Percentiles rank a stretch among this genome's conserved stretches.
These are phyloP conservation scores for Catostylus mosaicus DNA, from an alignment of 30 jellyfish, hydroid and myxozoan genomes.

Conservation along the genomic window DNA sequence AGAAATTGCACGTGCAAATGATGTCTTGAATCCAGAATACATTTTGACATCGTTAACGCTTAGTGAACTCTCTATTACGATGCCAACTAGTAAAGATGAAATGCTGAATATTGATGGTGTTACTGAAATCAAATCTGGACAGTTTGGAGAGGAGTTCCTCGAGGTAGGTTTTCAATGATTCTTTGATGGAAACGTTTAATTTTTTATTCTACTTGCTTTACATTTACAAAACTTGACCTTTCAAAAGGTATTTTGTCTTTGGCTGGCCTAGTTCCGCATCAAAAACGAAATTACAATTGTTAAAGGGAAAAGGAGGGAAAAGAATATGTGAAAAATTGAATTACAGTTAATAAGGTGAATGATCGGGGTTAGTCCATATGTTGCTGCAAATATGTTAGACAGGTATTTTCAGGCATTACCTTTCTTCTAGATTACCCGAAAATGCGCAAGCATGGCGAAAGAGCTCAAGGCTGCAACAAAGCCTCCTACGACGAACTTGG, in stretches of 20 bases:
- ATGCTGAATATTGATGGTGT: constrained; percentile 88
- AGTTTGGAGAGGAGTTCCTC: constrained; percentile 87
- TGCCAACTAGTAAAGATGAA: constrained; percentile 83
- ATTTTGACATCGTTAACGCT: constrained; percentile 56
- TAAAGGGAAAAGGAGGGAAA: not conserved
- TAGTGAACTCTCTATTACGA: constrained; percentile 36
- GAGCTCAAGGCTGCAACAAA: constrained; percentile 1
- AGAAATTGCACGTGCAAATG: constrained; percentile 77
- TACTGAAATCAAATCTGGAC: constrained; percentile 66
- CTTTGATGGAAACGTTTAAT: not conserved
- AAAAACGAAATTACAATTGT: not conserved
- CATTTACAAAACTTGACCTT: not conserved
- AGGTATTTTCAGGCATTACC: not conserved
- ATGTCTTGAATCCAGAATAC: constrained; percentile 74
- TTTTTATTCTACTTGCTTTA: not conserved
- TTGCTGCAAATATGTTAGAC: not conserved
- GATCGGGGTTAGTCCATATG: not conserved
- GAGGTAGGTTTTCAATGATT: constrained; percentile 49
- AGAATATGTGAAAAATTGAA: not conserved
- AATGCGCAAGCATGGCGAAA: constrained; percentile 15
- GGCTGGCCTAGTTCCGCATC: too few species aligned
- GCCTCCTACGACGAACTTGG: constrained; percentile 43
- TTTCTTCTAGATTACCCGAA: constrained; percentile 18
- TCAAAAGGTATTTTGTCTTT: not conserved
- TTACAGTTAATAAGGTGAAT: not conserved